Evolutionary conservation across 2,888 invertebrate species (phyloP).

Genomic region (Sinopyrophorus schimmeli): DNA sequence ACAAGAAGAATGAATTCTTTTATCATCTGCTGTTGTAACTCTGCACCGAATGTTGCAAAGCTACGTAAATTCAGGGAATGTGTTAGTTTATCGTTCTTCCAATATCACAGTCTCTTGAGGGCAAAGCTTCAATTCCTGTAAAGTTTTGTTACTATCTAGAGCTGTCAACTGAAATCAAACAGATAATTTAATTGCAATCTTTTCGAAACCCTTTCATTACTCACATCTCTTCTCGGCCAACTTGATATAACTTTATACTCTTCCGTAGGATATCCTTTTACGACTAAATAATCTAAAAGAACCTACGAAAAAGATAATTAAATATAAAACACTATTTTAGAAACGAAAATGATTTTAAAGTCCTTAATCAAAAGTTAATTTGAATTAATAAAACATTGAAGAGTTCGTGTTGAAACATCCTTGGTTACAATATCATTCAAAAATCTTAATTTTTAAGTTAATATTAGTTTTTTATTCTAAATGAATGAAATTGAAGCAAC

Average conservation of each 20-base stretch:
- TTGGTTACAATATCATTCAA: too few relatives aligned
- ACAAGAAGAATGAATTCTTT: conserved; percentile 10
- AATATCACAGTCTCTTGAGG: conserved; percentile 94
- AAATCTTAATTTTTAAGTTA: too few relatives aligned
- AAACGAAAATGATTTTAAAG: too few relatives aligned
- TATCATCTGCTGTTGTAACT: conserved; percentile 19
- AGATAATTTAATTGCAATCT: conserved; percentile 6
- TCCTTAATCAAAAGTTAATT: background rate
- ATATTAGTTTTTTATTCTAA: too few relatives aligned
- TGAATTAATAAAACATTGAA: too few relatives aligned
- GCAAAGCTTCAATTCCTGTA: conserved; percentile 82
- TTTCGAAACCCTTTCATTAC: conserved; percentile 49
- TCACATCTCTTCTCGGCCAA: conserved; percentile 95
- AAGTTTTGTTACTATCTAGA: conserved; percentile 73
- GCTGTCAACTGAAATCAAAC: conserved; percentile 72
- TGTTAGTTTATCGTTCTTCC: conserved; percentile 79
- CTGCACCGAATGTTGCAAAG: conserved; percentile 17
- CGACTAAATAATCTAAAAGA: conserved; percentile 84
- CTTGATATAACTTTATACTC: conserved; percentile 91
- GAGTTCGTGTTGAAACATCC: too few relatives aligned
- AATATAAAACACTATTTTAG: conserved; percentile 1
- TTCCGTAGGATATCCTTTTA: conserved; percentile 84
- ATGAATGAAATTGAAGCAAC: too few relatives aligned
- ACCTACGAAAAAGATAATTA: conserved; percentile 58
- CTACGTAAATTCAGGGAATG: conserved; percentile 15